Percentiles rank a stretch among this genome's conserved stretches.
phyloP scores from a whole-genome alignment of 2,797 vertebrate species.

The Discoglossus pictus region DNA sequence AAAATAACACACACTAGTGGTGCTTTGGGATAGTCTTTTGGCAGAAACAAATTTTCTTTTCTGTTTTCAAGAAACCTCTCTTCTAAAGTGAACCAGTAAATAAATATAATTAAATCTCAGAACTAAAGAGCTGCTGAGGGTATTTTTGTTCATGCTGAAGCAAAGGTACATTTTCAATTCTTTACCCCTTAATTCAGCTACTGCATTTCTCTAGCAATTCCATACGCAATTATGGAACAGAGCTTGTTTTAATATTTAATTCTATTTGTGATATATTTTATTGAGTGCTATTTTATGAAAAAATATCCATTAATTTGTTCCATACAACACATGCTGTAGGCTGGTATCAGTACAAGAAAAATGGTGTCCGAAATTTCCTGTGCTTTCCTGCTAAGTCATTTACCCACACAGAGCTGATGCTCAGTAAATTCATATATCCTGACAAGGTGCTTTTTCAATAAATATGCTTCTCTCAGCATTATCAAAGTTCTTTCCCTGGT shows the following conservation, averaged over 20 bases:
- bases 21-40: constrained; percentile 36
- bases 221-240: too few relatives aligned
- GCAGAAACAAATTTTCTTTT: constrained; percentile 32
- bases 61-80: constrained; percentile 27
- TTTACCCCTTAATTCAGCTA: too few relatives aligned
- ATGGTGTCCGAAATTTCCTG: constrained; percentile 3
- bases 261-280: too few relatives aligned
- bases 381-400: constrained; percentile 27
- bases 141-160: too few relatives aligned
- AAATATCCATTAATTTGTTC: too few relatives aligned
- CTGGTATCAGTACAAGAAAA: neutral
- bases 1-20: constrained; percentile 32
- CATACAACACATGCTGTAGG: too few relatives aligned
- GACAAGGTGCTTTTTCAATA: constrained; percentile 30
- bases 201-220: too few relatives aligned
- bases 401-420: constrained; percentile 15
- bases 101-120: constrained; percentile 28
- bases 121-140: neutral
- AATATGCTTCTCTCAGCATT: constrained; percentile 32
- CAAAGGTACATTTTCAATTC: too few relatives aligned
- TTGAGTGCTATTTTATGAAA: too few relatives aligned
- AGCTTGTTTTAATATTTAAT: too few relatives aligned
- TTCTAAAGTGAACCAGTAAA: constrained; percentile 28
- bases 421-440: constrained; percentile 35
- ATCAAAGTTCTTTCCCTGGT: constrained; percentile 18